These are phyloP conservation scores for Drosophila fulvimacula DNA, from an alignment of 2,888 invertebrate genomes.

Conservation along the genomic window DNA sequence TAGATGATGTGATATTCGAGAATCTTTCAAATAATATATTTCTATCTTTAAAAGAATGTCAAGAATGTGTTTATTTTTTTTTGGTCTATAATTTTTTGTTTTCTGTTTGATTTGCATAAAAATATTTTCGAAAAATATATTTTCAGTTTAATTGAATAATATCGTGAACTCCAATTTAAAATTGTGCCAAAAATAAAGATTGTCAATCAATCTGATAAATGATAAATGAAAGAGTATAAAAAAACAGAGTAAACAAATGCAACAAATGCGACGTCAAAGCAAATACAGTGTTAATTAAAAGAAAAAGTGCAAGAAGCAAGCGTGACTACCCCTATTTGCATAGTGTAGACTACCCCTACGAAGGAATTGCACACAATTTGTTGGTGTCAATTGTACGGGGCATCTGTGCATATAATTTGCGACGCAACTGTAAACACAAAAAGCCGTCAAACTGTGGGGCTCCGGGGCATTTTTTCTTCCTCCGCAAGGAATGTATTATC, in stretches of 20 bases:
- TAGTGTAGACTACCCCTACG: slow-evolving; percentile 32
- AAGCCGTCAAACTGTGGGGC: slow-evolving; percentile 98
- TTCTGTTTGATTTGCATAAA: slow-evolving; percentile 5
- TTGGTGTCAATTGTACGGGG: slow-evolving; percentile 22
- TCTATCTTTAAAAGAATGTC: not conserved
- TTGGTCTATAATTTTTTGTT: not conserved
- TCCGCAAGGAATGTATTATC: slow-evolving; percentile 98
- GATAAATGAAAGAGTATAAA: slow-evolving; percentile 26
- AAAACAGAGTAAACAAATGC: slow-evolving; percentile 32
- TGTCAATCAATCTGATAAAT: slow-evolving; percentile 19
- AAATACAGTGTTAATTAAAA: slow-evolving; percentile 33
- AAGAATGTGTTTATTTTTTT: not conserved
- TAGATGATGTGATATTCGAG: not conserved
- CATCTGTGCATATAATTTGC: slow-evolving; percentile 63
- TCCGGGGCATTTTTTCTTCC: slow-evolving; percentile 97
- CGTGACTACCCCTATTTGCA: slow-evolving; percentile 41
- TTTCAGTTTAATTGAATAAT: slow-evolving; percentile 35
- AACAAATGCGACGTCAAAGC: slow-evolving; percentile 41
- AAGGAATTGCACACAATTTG: slow-evolving; percentile 16
- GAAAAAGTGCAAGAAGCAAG: slow-evolving; percentile 27
- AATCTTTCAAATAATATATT: slow-evolving; percentile 2
- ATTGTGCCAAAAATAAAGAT: slow-evolving; percentile 72
- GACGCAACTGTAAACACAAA: slow-evolving; percentile 78
- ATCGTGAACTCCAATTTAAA: slow-evolving; percentile 38
- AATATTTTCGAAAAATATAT: not conserved